A percentile compares a stretch with the other conserved stretches of the same genome.
phyloP scores from a whole-genome alignment of 2,888 invertebrate genomes.

The Tigriopus californicus region DNA sequence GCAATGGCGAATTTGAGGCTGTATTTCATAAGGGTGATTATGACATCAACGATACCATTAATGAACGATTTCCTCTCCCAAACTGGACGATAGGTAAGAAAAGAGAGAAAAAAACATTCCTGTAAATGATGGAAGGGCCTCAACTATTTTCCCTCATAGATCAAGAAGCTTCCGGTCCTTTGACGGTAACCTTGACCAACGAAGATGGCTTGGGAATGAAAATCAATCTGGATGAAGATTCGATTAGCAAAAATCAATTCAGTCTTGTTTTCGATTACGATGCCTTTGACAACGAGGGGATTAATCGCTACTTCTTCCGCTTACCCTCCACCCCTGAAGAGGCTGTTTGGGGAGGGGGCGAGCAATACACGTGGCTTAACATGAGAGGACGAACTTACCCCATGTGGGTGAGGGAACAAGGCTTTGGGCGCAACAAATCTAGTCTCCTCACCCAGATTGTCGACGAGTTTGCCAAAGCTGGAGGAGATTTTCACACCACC shows the following conservation, averaged over 20 bases:
- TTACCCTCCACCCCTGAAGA: slow-evolving; percentile 18
- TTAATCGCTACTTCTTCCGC: background rate
- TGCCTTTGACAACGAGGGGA: too few species aligned
- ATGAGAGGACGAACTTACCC: slow-evolving; percentile 21
- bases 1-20: background rate
- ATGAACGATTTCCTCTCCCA: too few species aligned
- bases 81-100: too few species aligned
- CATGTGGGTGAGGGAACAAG: slow-evolving; percentile 22
- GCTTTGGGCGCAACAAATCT: slow-evolving; percentile 20
- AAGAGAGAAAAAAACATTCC: too few species aligned
- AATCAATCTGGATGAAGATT: too few species aligned
- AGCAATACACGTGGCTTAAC: slow-evolving; percentile 22
- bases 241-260: too few species aligned
- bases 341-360: slow-evolving; percentile 21
- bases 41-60: background rate
- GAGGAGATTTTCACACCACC: slow-evolving; percentile 22
- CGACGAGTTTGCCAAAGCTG: slow-evolving; percentile 17
- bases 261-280: too few species aligned
- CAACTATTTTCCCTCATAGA: too few species aligned
- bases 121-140: too few species aligned
- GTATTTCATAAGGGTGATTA: background rate
- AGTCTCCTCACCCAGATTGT: slow-evolving; percentile 18
- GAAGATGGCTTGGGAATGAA: too few species aligned
- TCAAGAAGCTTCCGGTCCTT: too few species aligned
- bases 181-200: too few species aligned